Evolutionary conservation across 2,797 vertebrate genomes (phyloP).

Genomic region (Squalus acanthias): DNA sequence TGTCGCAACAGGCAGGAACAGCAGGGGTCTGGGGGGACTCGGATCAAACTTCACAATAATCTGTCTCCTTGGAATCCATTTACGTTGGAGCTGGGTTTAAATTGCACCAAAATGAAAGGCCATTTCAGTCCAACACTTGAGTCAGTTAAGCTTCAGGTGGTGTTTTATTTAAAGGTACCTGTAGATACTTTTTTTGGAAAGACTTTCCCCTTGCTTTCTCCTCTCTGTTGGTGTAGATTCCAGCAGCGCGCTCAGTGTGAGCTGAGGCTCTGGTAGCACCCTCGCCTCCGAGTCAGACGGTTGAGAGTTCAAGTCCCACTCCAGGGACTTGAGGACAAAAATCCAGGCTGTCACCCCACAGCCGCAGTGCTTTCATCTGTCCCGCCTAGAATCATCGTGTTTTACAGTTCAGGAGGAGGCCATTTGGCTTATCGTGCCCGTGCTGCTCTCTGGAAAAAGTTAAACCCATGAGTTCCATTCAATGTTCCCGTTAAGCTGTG

Average conservation of each 20-base stretch:
- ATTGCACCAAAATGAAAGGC: not conserved
- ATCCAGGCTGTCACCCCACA: not conserved
- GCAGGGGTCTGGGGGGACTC: not conserved
- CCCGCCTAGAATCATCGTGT: not conserved
- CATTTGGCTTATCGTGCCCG: not conserved
- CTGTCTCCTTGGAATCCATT: not conserved
- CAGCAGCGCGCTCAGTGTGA: not conserved
- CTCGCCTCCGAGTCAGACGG: no score
- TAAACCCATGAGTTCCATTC: not conserved
- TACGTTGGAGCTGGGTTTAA: not conserved
- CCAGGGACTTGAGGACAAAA: no score
- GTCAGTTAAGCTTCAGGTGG: not conserved
- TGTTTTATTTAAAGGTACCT: not conserved
- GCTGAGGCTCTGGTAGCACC: no score
- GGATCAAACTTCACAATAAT: not conserved
- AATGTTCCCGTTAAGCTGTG: no score
- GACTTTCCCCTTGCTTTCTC: not conserved
- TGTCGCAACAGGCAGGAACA: not conserved
- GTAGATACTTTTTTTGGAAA: not conserved
- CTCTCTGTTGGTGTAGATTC: not conserved
- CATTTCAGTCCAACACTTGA: not conserved
- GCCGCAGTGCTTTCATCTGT: not conserved
- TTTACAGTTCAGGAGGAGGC: not conserved
- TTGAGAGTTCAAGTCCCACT: no score
- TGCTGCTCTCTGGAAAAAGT: not conserved